phyloP scores from a whole-genome alignment of 2,888 invertebrate genomes.

The Carcina quercana region DNA sequence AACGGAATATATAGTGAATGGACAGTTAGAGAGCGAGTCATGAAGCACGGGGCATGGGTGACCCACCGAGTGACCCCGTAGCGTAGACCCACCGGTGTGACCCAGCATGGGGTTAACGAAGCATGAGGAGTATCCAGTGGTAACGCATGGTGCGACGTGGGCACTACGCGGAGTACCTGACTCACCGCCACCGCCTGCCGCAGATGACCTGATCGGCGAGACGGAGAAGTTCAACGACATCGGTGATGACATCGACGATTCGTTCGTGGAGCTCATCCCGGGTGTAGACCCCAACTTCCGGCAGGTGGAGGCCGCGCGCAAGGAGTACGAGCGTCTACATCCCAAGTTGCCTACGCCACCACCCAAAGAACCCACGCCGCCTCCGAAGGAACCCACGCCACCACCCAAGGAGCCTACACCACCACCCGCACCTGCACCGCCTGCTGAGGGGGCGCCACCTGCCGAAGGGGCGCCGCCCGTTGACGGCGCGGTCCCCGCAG shows the following conservation, averaged over 20 bases:
- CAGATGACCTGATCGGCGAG: constrained; percentile 90
- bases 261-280: constrained; percentile 88
- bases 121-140: constrained; percentile 16
- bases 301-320: constrained; percentile 43
- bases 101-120: no score
- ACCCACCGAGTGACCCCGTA: constrained; percentile 29
- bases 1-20: no score
- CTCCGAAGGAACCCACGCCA: constrained; percentile 22
- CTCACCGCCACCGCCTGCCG: constrained; percentile 45
- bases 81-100: no score
- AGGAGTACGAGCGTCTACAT: constrained; percentile 35
- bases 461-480: constrained; percentile 20
- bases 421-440: constrained; percentile 15
- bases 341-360: constrained; percentile 24
- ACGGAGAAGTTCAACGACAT: constrained; percentile 95
- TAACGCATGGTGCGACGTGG: constrained; percentile 37
- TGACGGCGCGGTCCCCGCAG: constrained; percentile 31
- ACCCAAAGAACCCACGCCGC: constrained; percentile 24
- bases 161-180: constrained; percentile 21
- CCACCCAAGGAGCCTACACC: constrained; percentile 7
- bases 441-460: constrained; percentile 10
- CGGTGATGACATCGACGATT: constrained; percentile 94
- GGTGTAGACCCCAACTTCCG: constrained; percentile 66
- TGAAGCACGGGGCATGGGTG: constrained; percentile 50
- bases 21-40: constrained; percentile 4